Conservation (phyloP, 2,113 vertebrate species). For the Acanthisitta chloris region DNA sequence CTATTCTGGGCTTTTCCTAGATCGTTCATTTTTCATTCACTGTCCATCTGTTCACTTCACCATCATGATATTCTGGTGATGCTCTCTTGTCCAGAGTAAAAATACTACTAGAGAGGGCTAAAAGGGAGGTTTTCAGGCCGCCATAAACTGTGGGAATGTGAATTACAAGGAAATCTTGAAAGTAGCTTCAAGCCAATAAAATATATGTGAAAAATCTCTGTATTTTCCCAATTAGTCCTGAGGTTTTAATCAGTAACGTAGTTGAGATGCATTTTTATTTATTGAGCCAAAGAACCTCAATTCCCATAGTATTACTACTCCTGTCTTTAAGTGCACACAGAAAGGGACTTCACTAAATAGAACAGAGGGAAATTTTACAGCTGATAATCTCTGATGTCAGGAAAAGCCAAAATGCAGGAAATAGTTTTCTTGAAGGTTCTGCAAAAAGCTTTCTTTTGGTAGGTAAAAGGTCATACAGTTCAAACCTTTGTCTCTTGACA, state of each 20-base stretch:
- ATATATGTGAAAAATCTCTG: neutral
- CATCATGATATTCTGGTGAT: neutral
- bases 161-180: neutral
- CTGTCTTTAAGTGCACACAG: neutral
- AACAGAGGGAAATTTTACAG: neutral
- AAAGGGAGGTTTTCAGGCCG: neutral
- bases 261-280: neutral
- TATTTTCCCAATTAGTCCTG: neutral
- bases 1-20: neutral
- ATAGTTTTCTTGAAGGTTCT: neutral
- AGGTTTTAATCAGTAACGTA: neutral
- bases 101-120: neutral
- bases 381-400: neutral
- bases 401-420: neutral
- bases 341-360: neutral
- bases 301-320: neutral
- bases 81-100: neutral
- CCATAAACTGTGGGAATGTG: neutral
- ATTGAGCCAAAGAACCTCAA: neutral
- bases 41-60: neutral
- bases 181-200: neutral
- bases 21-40: neutral
- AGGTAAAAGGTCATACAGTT: neutral
- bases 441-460: neutral
- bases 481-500: neutral